Percentiles rank a stretch among this genome's conserved stretches.
Evolutionary conservation across 1,140 invertebrate species (phyloP).

Genomic region (Oppia nitens): DNA sequence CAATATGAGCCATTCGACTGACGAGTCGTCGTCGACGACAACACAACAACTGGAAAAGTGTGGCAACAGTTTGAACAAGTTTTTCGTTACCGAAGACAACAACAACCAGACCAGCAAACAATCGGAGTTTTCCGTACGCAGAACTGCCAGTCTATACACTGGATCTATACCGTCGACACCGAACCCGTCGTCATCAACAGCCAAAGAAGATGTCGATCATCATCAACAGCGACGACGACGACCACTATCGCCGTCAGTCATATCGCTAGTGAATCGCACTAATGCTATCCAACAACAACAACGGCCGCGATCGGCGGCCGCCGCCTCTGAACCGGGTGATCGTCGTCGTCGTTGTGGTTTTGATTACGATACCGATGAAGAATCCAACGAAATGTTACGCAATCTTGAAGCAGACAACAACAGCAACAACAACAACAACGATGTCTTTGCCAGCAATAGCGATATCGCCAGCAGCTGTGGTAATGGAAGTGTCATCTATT

Average conservation of each 20-base stretch:
- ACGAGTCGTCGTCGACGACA: background rate
- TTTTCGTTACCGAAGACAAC: background rate
- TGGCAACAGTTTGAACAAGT: background rate
- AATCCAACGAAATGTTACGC: background rate
- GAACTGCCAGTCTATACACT: background rate
- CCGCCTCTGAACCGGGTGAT: background rate
- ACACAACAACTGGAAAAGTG: too few species aligned
- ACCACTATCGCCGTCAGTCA: background rate
- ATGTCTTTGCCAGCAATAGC: background rate
- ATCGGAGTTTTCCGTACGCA: background rate
- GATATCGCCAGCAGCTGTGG: background rate
- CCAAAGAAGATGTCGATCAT: background rate
- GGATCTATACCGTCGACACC: background rate
- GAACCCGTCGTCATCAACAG: too few species aligned
- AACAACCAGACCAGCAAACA: background rate
- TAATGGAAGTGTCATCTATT: background rate
- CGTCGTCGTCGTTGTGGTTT: too few species aligned
- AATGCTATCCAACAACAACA: background rate
- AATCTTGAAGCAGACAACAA: background rate
- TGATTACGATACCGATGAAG: background rate
- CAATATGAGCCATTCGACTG: conserved; percentile 1
- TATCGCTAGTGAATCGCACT: background rate
- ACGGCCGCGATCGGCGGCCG: background rate
- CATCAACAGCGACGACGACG: too few species aligned
- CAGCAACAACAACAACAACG: background rate